phyloP scores from a whole-genome alignment of 2,888 invertebrate genomes.

The Sipha maydis region DNA sequence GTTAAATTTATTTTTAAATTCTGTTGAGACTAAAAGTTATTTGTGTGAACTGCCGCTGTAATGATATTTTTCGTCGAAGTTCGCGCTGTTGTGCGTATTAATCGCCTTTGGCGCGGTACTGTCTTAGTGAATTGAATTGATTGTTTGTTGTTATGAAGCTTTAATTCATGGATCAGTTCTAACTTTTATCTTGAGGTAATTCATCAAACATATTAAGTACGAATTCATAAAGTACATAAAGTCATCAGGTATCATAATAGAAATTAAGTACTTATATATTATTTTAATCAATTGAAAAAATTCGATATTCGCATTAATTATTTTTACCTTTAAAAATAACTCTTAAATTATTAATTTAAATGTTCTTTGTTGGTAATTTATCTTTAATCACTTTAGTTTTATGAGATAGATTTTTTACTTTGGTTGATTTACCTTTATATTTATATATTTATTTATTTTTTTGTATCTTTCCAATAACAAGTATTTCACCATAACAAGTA shows the following conservation, averaged over 20 bases:
- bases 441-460: neutral
- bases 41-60: neutral
- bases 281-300: neutral
- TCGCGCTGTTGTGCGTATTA: conserved; percentile 32
- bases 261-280: neutral
- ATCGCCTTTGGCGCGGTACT: conserved; percentile 12
- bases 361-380: neutral
- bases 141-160: conserved; percentile 36
- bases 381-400: neutral
- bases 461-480: too few species aligned
- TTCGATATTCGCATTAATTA: neutral
- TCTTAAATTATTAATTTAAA: neutral
- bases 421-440: neutral
- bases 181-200: conserved; percentile 32
- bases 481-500: too few species aligned
- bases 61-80: conserved; percentile 27
- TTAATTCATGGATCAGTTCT: conserved; percentile 8
- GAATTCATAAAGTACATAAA: neutral
- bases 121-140: neutral
- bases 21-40: neutral
- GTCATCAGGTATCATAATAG: neutral
- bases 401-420: neutral
- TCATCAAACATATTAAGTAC: neutral
- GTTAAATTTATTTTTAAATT: neutral
- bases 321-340: neutral